Percentiles rank a stretch among this genome's conserved stretches.
Conservation (phyloP, 1,140 invertebrate genomes). For the Leptestheria dahalacensis region DNA sequence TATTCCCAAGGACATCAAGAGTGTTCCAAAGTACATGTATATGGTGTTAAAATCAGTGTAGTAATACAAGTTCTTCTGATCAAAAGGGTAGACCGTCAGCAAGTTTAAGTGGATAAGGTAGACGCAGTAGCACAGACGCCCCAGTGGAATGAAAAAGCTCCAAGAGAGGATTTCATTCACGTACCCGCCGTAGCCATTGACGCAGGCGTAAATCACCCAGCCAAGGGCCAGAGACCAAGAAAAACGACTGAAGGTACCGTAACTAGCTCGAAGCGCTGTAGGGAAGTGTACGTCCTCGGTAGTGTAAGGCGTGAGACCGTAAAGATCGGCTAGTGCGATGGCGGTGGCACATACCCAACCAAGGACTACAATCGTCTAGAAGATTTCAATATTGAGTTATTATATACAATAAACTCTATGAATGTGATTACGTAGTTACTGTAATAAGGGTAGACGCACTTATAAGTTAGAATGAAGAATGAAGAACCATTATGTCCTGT, state of each 20-base stretch:
- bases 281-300: conserved; percentile 12
- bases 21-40: not conserved
- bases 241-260: conserved; percentile 34
- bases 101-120: conserved; percentile 38
- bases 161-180: conserved; percentile 45
- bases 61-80: not conserved
- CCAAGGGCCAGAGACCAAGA: conserved; percentile 36
- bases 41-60: not conserved
- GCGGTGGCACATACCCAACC: not conserved
- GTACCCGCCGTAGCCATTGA: conserved; percentile 32
- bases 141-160: conserved; percentile 47
- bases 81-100: not conserved
- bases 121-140: conserved; percentile 50
- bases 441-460: too few species aligned
- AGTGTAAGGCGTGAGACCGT: conserved; percentile 34
- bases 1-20: not conserved
- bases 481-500: too few species aligned
- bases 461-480: too few species aligned
- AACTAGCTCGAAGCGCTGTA: conserved; percentile 34
- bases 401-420: not conserved
- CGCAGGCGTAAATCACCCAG: conserved; percentile 37
- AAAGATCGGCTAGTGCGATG: conserved; percentile 20
- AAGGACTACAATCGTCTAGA: not conserved
- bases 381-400: not conserved
- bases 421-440: too few species aligned